Conservation (phyloP, 2,797 vertebrate genomes). For the Danio jaintianensis region DNA sequence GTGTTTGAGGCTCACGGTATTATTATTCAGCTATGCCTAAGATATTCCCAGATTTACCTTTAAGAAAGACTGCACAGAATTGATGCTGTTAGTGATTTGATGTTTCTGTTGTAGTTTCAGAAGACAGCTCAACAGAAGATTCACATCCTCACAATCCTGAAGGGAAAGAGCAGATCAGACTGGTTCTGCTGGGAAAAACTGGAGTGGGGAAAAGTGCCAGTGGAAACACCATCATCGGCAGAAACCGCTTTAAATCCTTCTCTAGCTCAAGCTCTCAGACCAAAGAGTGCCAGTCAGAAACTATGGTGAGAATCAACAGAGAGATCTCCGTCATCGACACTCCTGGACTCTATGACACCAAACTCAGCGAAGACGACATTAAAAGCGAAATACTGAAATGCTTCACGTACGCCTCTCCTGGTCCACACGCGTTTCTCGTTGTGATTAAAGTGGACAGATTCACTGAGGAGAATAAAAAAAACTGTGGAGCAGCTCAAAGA, state of each 20-base stretch:
- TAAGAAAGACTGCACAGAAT: not conserved
- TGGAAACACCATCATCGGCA: slow-evolving; percentile 44
- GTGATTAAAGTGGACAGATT: slow-evolving; percentile 20
- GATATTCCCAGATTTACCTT: no score
- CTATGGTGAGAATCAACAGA: not conserved
- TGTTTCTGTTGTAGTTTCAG: slow-evolving; percentile 5
- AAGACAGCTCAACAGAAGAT: not conserved
- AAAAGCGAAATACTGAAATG: slow-evolving; percentile 21
- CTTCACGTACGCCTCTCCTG: slow-evolving; percentile 18
- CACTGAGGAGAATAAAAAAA: slow-evolving; percentile 7
- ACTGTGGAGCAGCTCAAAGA: slow-evolving; percentile 5
- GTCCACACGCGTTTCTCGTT: slow-evolving; percentile 23
- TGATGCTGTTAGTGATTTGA: not conserved
- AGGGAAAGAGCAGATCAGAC: not conserved
- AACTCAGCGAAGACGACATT: not conserved
- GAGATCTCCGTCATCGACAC: slow-evolving; percentile 28
- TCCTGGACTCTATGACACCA: slow-evolving; percentile 33
- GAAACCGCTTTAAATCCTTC: not conserved
- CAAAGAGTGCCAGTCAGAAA: not conserved
- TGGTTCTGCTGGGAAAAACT: slow-evolving; percentile 45
- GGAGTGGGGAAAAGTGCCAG: slow-evolving; percentile 38
- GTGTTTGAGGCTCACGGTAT: no score
- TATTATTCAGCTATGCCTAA: no score
- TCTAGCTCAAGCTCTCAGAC: slow-evolving; percentile 19
- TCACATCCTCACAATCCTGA: not conserved